phyloP scores from a whole-genome alignment of 2,113 vertebrate species.

The Grammomys dolichurus region DNA sequence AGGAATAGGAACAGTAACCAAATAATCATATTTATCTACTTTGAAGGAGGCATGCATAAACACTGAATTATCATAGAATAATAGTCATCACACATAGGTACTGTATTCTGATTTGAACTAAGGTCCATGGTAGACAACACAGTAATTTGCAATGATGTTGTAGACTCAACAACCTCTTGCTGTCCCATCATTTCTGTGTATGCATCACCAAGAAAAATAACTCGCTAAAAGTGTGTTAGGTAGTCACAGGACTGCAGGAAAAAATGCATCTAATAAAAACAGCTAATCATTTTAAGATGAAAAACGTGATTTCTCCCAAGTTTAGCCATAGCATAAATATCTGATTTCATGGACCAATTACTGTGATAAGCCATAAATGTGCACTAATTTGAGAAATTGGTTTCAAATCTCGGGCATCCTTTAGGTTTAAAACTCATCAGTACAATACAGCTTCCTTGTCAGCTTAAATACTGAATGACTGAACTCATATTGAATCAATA shows the following conservation, averaged over 20 bases:
- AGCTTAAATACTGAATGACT: slow-evolving; percentile 42
- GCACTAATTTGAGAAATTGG: slow-evolving; percentile 56
- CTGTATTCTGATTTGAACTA: not conserved
- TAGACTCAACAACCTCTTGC: not conserved
- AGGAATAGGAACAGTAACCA: not conserved
- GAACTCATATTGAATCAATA: slow-evolving; percentile 25
- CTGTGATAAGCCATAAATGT: slow-evolving; percentile 34
- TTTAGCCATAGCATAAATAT: slow-evolving; percentile 48
- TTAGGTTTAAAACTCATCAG: slow-evolving; percentile 59
- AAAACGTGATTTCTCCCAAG: slow-evolving; percentile 20
- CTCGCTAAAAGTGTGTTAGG: not conserved
- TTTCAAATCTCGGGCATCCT: slow-evolving; percentile 35
- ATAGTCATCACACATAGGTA: not conserved
- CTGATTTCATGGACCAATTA: slow-evolving; percentile 41
- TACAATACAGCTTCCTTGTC: slow-evolving; percentile 45
- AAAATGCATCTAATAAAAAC: slow-evolving; percentile 17
- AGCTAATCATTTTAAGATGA: slow-evolving; percentile 57
- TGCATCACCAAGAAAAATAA: not conserved
- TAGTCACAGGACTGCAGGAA: not conserved
- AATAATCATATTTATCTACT: slow-evolving; percentile 27
- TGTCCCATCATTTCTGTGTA: not conserved
- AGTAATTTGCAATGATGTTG: not conserved
- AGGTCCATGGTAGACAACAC: not conserved
- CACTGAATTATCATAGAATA: not conserved
- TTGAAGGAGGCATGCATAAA: not conserved